A percentile compares a stretch with the other conserved stretches of the same genome.
phyloP scores from a whole-genome alignment of 2,797 vertebrate species.

The Amblyraja radiata region DNA sequence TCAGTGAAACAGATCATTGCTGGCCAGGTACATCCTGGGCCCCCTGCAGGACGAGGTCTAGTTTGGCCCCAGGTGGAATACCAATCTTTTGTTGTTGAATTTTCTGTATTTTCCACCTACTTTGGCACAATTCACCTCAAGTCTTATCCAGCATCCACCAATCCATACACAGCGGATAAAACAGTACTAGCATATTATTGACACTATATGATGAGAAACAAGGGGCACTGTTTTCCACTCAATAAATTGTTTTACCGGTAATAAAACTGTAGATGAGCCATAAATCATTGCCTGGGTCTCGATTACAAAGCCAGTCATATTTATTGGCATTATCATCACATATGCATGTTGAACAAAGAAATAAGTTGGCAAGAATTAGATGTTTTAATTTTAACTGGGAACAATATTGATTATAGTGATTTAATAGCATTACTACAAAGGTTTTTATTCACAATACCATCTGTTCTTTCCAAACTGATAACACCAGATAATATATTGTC shows the following conservation, averaged over 20 bases:
- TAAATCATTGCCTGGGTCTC: neutral
- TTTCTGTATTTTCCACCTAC: too few species aligned
- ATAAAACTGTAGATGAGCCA: neutral
- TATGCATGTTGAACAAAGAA: constrained; percentile 26
- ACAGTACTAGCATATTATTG: neutral
- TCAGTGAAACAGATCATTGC: too few species aligned
- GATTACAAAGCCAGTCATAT: neutral
- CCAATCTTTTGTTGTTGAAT: too few species aligned
- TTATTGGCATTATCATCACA: constrained; percentile 9
- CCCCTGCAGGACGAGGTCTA: too few species aligned
- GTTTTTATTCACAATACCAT: constrained; percentile 21
- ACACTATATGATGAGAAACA: neutral
- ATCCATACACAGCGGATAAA: neutral
- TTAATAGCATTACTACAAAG: constrained; percentile 18
- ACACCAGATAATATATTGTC: constrained; percentile 19
- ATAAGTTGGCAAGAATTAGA: neutral
- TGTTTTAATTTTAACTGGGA: constrained; percentile 29
- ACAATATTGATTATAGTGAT: constrained; percentile 19
- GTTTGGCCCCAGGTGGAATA: too few species aligned
- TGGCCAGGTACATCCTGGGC: too few species aligned
- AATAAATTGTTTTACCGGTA: neutral
- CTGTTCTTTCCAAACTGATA: constrained; percentile 18
- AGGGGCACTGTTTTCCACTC: neutral
- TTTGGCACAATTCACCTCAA: too few species aligned
- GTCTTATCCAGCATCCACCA: too few species aligned